Evolutionary conservation across 2,888 invertebrate genomes (phyloP), one percentile per base, ranked within the genome.

Genomic region (Phorcus lineatus): DNA sequence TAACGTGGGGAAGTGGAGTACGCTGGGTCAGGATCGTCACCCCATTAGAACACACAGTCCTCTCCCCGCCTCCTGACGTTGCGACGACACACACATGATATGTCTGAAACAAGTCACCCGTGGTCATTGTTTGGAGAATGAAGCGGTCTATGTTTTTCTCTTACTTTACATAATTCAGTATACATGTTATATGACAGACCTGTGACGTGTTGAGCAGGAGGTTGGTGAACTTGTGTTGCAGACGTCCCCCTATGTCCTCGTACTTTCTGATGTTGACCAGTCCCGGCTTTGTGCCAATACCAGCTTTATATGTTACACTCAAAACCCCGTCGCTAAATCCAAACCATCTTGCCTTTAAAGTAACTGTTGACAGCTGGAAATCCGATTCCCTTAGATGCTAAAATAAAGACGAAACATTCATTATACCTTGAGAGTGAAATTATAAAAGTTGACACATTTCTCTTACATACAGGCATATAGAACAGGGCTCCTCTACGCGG

Each of bases 301-400:
- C 81, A 9, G 86, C 83, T 9, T 52, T 79, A 67, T 86, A 88
- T 0, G 80, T 80, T 2, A 87, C 82, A 36, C 80, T 75, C 24
- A 83, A 77, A 28, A 84, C 81, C 11, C 84, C 83, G 74, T 84
- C 84, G 16, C 83, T 80, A 80, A 88, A 88, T 16, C 87, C 88
- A 40, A 80, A 81, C 88, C 88, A 88, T 28, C 83, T 57, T 0
- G 80, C 86, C 28, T 83, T 80, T 24, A 86, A 54, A 16, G 66
- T 78, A 0, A 31, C 74, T 0, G 74, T 82, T 9, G 66, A 80
- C 40, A 82, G 81, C 52, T 83, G 84, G 55, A 81, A 84, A 74
- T 85, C 84, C 16, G 83, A 82, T 74, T 86, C 85, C 75, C 82
- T 82, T 62, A 84, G 77, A 13, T 82, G 83, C 86, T 87, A 78